Base-by-base conservation (phyloP, 2,888 invertebrate genomes). In the Leucozona laternaria region DNA sequence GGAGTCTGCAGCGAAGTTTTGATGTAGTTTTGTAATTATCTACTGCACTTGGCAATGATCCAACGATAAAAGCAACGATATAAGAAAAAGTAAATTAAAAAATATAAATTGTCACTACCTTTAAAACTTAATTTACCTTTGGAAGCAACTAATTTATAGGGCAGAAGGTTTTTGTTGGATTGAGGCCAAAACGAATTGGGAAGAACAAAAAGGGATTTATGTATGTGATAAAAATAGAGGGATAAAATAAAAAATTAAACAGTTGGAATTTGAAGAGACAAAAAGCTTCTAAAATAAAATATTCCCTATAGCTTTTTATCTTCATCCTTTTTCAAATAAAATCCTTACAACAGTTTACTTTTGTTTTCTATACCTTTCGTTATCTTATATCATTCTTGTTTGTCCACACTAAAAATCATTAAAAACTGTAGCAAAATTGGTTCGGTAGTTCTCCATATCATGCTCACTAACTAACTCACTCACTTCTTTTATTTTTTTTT, bases 21-120 rank as follows among this genome's bases (percentile, higher is more conserved):
- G 22, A 48, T 60, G 73, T 60, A 58, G 37, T 48, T 34, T 68
- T 34, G 53, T 68, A 82, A 82, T 82, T 68, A 17, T 13, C 48
- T 20, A 79, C 53, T 40, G 50, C 53, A 68, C 43, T 73, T 82
- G 82, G 82, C 78, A 68, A 7, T 37, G 66, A 15, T 43, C 82
- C 78, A 82, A 77, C 2, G 55, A 25, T 13, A 75, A n/a, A n/a
- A n/a, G n/a, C 1, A 15, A 57, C 7, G 31, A 40, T 3, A 57
- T 28, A 58, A 31, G 34, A 25, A 22, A 4, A 37, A 37, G 25
- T 60, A 48, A 79, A 72, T 57, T 55, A 55, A 64, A 64, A 34
- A 31, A 11, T 15, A 31, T 25, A 37, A 53, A 68, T 37, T 68
- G 37, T 50, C 68, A 68, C 11, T 60, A 11, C 20, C 15, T 15